These are phyloP conservation scores for Laterallus jamaicensis DNA, from an alignment of 2,113 vertebrate genomes.

Conservation along the genomic window DNA sequence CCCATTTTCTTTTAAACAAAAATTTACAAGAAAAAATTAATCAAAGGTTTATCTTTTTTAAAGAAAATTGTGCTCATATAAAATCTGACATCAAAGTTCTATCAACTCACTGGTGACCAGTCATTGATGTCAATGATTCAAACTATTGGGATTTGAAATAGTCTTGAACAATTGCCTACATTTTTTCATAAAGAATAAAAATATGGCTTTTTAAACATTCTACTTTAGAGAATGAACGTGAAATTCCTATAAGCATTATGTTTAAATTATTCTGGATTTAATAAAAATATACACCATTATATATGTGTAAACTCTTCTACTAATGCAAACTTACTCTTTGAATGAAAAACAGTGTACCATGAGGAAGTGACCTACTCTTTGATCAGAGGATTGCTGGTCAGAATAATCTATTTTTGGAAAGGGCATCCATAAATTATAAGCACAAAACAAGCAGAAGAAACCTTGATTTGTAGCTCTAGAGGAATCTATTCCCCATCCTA, in stretches of 20 bases:
- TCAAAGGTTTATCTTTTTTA: not conserved
- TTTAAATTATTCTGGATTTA: not conserved
- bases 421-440: not conserved
- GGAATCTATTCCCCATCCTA: not conserved
- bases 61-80: not conserved
- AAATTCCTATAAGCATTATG: not conserved
- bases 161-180: not conserved
- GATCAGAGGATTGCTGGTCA: not conserved
- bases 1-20: not conserved
- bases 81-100: not conserved
- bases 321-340: not conserved
- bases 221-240: not conserved
- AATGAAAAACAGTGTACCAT: not conserved
- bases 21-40: not conserved
- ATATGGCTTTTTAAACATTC: not conserved
- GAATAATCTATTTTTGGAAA: not conserved
- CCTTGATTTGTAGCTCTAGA: not conserved
- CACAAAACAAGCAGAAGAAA: not conserved
- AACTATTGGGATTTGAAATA: not conserved
- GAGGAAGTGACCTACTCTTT: not conserved
- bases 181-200: not conserved
- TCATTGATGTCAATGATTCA: not conserved
- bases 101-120: not conserved
- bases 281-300: not conserved
- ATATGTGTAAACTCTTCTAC: not conserved